These are phyloP conservation scores for Callocephalon fimbriatum DNA, from an alignment of 2,113 vertebrate species.

Conservation along the genomic window DNA sequence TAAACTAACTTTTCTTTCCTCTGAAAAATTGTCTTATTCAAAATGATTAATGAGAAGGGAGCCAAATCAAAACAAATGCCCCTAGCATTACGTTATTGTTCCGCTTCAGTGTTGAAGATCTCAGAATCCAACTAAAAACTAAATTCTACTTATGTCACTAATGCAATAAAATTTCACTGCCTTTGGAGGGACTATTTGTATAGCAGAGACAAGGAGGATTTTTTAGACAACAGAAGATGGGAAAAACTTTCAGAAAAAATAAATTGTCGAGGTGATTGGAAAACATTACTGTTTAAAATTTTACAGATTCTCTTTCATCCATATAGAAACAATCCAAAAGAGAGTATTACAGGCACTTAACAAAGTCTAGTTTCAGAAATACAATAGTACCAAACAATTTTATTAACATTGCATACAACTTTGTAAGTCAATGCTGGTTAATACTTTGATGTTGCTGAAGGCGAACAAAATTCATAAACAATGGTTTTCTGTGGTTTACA, in stretches of 20 bases:
- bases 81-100: neutral
- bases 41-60: neutral
- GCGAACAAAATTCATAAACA: conserved; percentile 57
- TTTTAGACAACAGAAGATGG: neutral
- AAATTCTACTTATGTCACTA: neutral
- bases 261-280: neutral
- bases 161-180: neutral
- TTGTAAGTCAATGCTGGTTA: conserved; percentile 58
- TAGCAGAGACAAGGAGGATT: neutral
- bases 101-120: neutral
- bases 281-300: neutral
- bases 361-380: conserved; percentile 64
- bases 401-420: conserved; percentile 64
- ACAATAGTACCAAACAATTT: conserved; percentile 65
- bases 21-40: neutral
- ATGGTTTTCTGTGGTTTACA: conserved; percentile 49
- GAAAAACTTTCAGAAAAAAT: conserved; percentile 5
- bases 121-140: neutral
- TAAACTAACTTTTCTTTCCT: neutral
- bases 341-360: conserved; percentile 43
- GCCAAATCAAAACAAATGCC: conserved; percentile 8
- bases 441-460: conserved; percentile 53
- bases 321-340: conserved; percentile 32
- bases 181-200: neutral
- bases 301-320: neutral